Conservation (phyloP, 2,113 vertebrate species). For the Polypterus senegalus region DNA sequence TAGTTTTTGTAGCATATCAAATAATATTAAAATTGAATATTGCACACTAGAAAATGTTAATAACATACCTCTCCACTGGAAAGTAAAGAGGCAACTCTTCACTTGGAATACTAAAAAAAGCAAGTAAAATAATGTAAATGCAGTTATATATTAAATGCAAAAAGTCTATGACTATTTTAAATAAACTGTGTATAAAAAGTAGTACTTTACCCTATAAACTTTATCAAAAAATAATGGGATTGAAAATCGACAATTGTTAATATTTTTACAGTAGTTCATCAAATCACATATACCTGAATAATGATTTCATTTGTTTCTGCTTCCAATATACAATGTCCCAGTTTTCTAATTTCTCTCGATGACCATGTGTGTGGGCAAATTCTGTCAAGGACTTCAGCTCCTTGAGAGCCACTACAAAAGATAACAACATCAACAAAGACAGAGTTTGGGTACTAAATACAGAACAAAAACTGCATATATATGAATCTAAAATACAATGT, state of each 20-base stretch:
- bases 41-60: neutral
- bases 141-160: neutral
- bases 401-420: conserved; percentile 2
- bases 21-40: no score
- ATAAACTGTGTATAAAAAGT: no score
- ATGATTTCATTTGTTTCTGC: neutral
- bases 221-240: no score
- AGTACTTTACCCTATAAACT: no score
- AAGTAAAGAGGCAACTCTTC: conserved; percentile 9
- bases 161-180: neutral
- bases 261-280: no score
- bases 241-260: no score
- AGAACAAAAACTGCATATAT: neutral
- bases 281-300: conserved; percentile 5
- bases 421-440: neutral
- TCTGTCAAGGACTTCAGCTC: neutral
- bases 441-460: neutral
- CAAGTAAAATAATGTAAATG: neutral
- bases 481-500: no score
- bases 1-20: no score
- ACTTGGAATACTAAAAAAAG: conserved; percentile 4
- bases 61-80: conserved; percentile 6
- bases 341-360: neutral
- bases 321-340: conserved; percentile 5
- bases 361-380: conserved; percentile 1